Base-by-base conservation (phyloP, 1,140 invertebrate genomes). In the Adoxophyes honmai region DNA sequence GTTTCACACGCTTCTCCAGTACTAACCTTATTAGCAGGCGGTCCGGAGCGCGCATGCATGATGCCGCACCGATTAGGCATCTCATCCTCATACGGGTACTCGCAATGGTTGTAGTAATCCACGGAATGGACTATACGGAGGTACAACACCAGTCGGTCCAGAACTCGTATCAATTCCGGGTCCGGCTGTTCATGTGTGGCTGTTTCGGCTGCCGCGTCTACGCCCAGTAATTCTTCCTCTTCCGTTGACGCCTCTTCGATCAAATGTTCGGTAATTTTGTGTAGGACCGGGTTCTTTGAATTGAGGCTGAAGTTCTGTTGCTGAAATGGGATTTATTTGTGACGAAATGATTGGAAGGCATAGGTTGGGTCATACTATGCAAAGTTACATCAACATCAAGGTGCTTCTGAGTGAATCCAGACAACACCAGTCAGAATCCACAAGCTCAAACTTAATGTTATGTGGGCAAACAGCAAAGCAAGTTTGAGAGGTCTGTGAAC, bases 61-160 rank as follows among this genome's bases (percentile, higher is more conserved):
- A 99, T 98, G 10, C 98, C 98, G 89, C 98, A 99, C 21, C 98
- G 92, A 84, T 99, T 99, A 0, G 99, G 99, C 98, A 99, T 99
- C 80, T 99, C 98, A 87, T 99, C 98, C 89, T 99, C 99, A 78
- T 99, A 98, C 0, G 98, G 97, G 91, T 99, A 99, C 75, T 99
- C 98, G 73, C 96, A 98, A 71, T 98, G 97, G 89, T 98, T 99
- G 82, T 99, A 99, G 80, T 98, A 99, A 88, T 99, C 99, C 39
- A 99, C 95, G 0, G 98, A 99, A 89, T 99, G 98, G 0, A 99
- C 99, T 39, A 99, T 93, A 34, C 99, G 93, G 61, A 99, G 88
- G 81, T 99, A 99, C 7, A 99, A 85, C 33, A 99, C 92, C 36
- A 99, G 91, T 34, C 94, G 88, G 76, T 93, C 92, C 21, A 91